Conservation (phyloP, 2,113 vertebrate species). For the Octodon degus region DNA sequence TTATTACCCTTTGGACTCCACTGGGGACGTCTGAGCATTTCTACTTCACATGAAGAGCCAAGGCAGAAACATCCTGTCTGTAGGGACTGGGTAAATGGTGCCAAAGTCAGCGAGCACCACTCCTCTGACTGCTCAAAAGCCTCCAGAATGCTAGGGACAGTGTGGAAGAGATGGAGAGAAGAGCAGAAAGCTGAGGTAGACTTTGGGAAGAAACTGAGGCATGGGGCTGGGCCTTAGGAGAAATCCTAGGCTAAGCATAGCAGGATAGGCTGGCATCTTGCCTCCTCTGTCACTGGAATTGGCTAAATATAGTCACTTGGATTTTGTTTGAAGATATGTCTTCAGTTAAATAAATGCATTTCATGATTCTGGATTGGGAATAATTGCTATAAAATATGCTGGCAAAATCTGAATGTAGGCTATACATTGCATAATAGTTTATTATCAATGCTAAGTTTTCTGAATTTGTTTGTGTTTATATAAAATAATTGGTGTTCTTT, state of each 20-base stretch:
- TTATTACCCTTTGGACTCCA: background rate
- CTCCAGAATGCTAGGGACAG: background rate
- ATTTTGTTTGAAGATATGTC: slow-evolving; percentile 1
- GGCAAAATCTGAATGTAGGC: background rate
- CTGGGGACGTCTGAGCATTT: background rate
- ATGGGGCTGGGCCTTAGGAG: background rate
- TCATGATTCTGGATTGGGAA: background rate
- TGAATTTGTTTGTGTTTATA: background rate
- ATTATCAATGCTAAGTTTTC: background rate
- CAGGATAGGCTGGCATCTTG: background rate
- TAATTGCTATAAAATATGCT: background rate
- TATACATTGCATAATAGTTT: background rate
- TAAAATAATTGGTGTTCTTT: background rate
- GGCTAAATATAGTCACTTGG: background rate
- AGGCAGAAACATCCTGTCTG: background rate
- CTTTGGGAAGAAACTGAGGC: background rate
- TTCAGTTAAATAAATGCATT: background rate
- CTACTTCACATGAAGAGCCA: background rate
- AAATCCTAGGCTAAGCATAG: background rate
- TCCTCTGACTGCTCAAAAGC: background rate
- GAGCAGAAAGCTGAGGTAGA: background rate
- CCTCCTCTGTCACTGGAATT: background rate
- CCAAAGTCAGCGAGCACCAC: background rate
- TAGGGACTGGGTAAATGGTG: background rate
- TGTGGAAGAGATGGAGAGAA: background rate